These are phyloP conservation scores for Steatornis caripensis DNA, from an alignment of 2,113 vertebrate genomes.

Conservation along the genomic window DNA sequence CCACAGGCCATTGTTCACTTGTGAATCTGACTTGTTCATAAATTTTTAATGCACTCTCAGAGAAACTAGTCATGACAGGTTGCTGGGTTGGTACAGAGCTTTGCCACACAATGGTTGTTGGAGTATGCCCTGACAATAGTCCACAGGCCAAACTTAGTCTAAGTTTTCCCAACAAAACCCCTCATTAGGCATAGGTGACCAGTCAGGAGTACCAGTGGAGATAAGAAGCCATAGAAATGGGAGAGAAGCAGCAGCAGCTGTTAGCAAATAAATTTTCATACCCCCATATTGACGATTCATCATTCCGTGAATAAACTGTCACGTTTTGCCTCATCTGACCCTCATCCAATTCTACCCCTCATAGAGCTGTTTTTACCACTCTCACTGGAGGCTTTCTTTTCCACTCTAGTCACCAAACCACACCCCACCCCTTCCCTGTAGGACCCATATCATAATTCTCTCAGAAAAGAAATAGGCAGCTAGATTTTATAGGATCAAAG, in stretches of 20 bases:
- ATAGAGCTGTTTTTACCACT: not conserved
- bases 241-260: not conserved
- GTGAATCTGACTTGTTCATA: not conserved
- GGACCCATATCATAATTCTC: not conserved
- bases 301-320: not conserved
- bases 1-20: not conserved
- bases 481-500: not conserved
- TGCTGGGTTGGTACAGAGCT: not conserved
- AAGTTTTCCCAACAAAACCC: not conserved
- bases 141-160: not conserved
- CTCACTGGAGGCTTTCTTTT: not conserved
- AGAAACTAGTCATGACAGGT: not conserved
- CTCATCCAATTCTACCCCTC: not conserved
- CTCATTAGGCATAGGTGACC: not conserved
- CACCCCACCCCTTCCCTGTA: not conserved
- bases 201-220: not conserved
- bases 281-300: not conserved
- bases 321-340: not conserved
- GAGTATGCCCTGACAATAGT: not conserved
- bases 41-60: not conserved
- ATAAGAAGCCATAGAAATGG: not conserved
- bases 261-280: not conserved
- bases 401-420: not conserved
- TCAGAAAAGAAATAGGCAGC: not conserved
- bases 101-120: not conserved